Percentiles rank a stretch among this genome's conserved stretches.
Evolutionary conservation across 2,888 invertebrate species (phyloP).

Genomic region (Ophion ventricosus): DNA sequence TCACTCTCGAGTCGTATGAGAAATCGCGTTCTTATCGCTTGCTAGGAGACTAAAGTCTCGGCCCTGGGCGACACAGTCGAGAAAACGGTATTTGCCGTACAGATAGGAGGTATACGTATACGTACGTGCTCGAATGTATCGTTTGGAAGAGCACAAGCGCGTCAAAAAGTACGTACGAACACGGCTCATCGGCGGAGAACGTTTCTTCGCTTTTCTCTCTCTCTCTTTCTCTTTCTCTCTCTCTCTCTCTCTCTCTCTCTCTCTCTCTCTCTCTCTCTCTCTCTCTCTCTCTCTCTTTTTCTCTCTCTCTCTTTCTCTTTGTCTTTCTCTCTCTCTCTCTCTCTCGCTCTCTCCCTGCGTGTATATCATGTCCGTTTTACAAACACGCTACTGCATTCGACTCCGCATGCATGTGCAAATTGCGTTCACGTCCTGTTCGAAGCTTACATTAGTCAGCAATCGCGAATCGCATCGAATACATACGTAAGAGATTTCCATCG

Average conservation of each 20-base stretch:
- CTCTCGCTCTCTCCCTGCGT: too few species aligned
- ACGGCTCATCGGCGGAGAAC: conserved; percentile 5
- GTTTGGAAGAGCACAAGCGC: conserved; percentile 26
- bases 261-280: too few species aligned
- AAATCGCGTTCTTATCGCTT: background rate
- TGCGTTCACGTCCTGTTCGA: conserved; percentile 22
- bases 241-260: too few species aligned
- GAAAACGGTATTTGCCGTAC: conserved; percentile 26
- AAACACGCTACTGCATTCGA: conserved; percentile 14
- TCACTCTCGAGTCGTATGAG: background rate
- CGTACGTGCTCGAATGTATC: conserved; percentile 59
- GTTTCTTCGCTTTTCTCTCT: background rate
- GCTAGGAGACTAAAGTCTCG: background rate
- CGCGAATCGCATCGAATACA: conserved; percentile 24
- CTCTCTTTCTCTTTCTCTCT: too few species aligned
- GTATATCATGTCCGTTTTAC: conserved; percentile 23
- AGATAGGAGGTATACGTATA: conserved; percentile 3
- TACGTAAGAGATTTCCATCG: background rate
- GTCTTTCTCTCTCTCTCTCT: too few species aligned
- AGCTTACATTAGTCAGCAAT: conserved; percentile 25
- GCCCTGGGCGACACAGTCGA: conserved; percentile 11
- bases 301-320: too few species aligned
- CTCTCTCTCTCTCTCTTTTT: too few species aligned
- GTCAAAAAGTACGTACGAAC: conserved; percentile 7
- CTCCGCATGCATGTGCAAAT: conserved; percentile 21